Base-by-base conservation (phyloP, 1,140 invertebrate genomes). In the Harpegnathos saltator region DNA sequence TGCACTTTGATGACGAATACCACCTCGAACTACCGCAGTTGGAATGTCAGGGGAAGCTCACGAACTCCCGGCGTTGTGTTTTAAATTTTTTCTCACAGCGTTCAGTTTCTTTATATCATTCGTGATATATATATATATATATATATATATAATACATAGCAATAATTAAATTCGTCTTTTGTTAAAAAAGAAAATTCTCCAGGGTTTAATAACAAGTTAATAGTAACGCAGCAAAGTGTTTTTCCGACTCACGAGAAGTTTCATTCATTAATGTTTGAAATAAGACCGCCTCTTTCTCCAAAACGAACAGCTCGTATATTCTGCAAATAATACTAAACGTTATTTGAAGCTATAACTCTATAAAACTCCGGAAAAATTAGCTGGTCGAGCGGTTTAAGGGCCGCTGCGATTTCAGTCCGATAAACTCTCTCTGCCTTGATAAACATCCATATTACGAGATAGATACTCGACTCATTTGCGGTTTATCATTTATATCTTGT, bases 291-390 rank as follows among this genome's bases (percentile, higher is more conserved):
- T 56, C 7, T 38, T 14, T 15, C 33, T 17, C 56, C 3, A 50
- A 75, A 75, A 63, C 9, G 15, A 77, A 63, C 52, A 7, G 26
- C 29, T 78, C 1, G 15, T 15, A 56, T n/a, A 44, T 78, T 7
- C 14, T 12, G 33, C 22, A 38, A 78, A 38, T 68, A 66, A 3
- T 54, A 54, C 65, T 54, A 68, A 78, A 78, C 15, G 33, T 59
- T 62, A 62, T 26, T 65, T 75, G 12, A 61, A 63, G 24, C 24
- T n/a, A n/a, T n/a, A n/a, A n/a, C 33, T 65, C 2, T 29, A 29
- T 29, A 15, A 68, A 68, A 17, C 19, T 78, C 19, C 38, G 19
- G 22, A n/a, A 68, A 54, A 52, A 68, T 44, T 56, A 44, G 19
- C 11, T 58, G 24, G 3, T 78, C 17, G 12, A 68, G 48, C 38